A percentile compares a stretch with the other conserved stretches of the same genome.
These are phyloP conservation scores for Acanthis flammea DNA, from an alignment of 2,797 vertebrate genomes.

Conservation along the genomic window DNA sequence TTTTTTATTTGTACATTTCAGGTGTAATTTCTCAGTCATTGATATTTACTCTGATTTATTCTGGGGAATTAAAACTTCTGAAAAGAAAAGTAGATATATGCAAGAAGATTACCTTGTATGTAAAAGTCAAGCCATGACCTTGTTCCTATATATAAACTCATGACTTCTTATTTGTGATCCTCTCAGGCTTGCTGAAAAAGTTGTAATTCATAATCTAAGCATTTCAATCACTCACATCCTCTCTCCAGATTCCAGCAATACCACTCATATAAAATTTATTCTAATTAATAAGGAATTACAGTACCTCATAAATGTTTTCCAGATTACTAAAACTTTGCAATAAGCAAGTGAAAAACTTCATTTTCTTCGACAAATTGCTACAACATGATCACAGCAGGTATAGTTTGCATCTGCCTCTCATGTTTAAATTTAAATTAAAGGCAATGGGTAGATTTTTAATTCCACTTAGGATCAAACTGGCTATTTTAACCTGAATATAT, in stretches of 20 bases:
- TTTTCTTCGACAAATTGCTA: neutral
- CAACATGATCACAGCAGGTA: neutral
- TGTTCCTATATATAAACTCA: neutral
- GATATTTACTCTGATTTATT: neutral
- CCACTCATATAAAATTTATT: neutral
- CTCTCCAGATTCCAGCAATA: neutral
- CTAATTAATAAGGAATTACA: neutral
- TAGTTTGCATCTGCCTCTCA: neutral
- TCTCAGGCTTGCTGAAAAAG: neutral
- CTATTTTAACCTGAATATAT: neutral
- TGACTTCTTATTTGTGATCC: neutral
- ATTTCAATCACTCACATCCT: neutral
- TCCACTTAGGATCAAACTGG: neutral
- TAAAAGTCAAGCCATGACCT: neutral
- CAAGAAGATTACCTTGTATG: neutral
- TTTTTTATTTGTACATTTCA: neutral
- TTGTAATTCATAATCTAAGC: neutral
- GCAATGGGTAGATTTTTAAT: neutral
- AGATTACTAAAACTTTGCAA: neutral
- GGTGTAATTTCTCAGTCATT: neutral
- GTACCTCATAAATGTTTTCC: neutral
- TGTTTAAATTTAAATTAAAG: neutral
- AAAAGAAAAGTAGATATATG: neutral
- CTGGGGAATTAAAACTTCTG: neutral
- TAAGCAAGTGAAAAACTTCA: neutral